These are phyloP conservation scores for Martes martes DNA, from an alignment of 2,113 vertebrate genomes.

Conservation along the genomic window DNA sequence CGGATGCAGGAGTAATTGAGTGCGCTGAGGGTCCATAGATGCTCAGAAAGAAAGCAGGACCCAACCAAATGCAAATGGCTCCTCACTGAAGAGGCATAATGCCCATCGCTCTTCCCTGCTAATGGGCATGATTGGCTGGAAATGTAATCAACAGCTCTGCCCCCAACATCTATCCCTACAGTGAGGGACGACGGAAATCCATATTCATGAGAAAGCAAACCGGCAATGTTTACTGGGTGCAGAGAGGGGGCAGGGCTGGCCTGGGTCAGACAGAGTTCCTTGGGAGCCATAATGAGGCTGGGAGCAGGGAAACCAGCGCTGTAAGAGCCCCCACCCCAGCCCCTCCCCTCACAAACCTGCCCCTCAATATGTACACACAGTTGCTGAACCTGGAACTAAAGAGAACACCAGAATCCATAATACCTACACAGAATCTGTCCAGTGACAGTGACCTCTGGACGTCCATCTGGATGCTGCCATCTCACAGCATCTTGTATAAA, in stretches of 20 bases:
- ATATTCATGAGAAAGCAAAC: constrained; percentile 67
- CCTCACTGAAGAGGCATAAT: constrained; percentile 75
- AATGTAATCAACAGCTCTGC: constrained; percentile 80
- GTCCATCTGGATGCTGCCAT: not conserved
- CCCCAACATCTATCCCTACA: constrained; percentile 77
- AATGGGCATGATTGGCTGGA: constrained; percentile 82
- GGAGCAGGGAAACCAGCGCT: not conserved
- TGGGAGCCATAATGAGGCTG: constrained; percentile 11
- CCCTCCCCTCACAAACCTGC: not conserved
- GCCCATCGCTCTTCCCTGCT: constrained; percentile 76
- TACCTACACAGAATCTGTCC: not conserved
- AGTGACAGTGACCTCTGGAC: not conserved
- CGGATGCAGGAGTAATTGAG: constrained; percentile 69
- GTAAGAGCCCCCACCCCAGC: not conserved
- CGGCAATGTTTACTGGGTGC: constrained; percentile 53
- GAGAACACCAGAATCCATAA: not conserved
- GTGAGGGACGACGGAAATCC: constrained; percentile 75
- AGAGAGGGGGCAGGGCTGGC: constrained; percentile 35
- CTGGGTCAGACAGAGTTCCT: constrained; percentile 30
- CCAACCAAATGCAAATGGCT: constrained; percentile 77
- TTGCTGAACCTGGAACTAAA: not conserved
- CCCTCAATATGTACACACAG: not conserved
- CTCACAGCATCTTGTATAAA: not conserved
- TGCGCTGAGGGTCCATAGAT: constrained; percentile 53
- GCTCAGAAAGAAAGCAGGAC: constrained; percentile 64